A percentile compares a stretch with the other conserved stretches of the same genome.
Evolutionary conservation across 2,113 vertebrate genomes (phyloP).

Genomic region (Mesocricetus auratus): DNA sequence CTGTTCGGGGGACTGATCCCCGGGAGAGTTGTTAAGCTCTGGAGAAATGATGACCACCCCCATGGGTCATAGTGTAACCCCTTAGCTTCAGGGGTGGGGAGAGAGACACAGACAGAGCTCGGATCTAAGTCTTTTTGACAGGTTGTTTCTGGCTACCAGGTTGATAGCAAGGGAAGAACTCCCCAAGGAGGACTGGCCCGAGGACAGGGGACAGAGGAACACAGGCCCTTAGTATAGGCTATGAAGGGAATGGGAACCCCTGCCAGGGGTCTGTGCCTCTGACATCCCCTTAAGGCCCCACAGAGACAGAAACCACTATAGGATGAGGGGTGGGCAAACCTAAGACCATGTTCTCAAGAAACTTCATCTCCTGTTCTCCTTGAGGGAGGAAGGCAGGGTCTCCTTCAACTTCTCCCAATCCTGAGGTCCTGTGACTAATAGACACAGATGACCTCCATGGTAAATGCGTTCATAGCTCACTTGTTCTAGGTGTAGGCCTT

Average conservation of each 20-base stretch:
- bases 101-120: not conserved
- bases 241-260: not conserved
- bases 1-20: not conserved
- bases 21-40: not conserved
- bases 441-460: not conserved
- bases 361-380: not conserved
- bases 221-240: not conserved
- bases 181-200: fast-evolving
- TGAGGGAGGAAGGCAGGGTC: not conserved
- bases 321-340: not conserved
- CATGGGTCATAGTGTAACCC: fast-evolving
- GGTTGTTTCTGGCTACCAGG: not conserved
- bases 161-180: too few species aligned
- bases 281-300: too few species aligned
- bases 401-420: not conserved
- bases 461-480: not conserved
- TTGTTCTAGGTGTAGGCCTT: not conserved
- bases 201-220: not conserved
- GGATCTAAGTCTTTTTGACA: not conserved
- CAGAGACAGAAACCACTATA: not conserved
- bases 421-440: not conserved
- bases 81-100: not conserved
- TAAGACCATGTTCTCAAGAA: fast-evolving
- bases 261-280: not conserved
- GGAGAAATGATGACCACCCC: not conserved